Evolutionary conservation across 2,113 vertebrate genomes (phyloP).

Genomic region (Oryctolagus cuniculus): DNA sequence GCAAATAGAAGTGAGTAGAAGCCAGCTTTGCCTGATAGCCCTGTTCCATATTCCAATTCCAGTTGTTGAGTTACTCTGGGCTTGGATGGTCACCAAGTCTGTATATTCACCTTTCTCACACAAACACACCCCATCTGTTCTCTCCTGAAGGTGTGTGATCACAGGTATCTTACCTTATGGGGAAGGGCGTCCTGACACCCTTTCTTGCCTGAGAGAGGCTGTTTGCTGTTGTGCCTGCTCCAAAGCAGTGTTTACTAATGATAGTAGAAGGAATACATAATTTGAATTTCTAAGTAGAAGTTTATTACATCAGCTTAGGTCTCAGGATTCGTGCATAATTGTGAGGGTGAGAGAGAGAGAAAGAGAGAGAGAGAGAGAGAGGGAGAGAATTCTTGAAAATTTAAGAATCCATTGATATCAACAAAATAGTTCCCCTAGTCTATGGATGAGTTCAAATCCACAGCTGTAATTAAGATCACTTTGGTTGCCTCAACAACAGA

Average conservation of each 20-base stretch:
- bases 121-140: constrained; percentile 48
- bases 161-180: constrained; percentile 37
- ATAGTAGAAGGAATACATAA: neutral
- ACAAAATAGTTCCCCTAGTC: constrained; percentile 53
- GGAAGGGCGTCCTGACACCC: neutral
- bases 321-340: constrained; percentile 35
- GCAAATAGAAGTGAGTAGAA: neutral
- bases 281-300: constrained; percentile 33
- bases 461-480: constrained; percentile 60
- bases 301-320: neutral
- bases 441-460: constrained; percentile 31
- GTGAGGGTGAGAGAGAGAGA: neutral
- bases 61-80: neutral
- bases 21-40: neutral
- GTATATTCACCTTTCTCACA: constrained; percentile 14
- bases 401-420: constrained; percentile 46
- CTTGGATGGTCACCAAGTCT: constrained; percentile 66
- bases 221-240: neutral
- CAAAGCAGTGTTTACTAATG: constrained; percentile 50
- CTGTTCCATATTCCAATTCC: neutral
- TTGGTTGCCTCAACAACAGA: constrained; percentile 59
- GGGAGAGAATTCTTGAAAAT: neutral
- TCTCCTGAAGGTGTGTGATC: constrained; percentile 63
- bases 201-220: neutral
- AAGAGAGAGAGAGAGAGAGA: neutral